These are phyloP conservation scores for Chelidonichthys spinosus DNA, from an alignment of 2,797 vertebrate genomes.

Conservation along the genomic window DNA sequence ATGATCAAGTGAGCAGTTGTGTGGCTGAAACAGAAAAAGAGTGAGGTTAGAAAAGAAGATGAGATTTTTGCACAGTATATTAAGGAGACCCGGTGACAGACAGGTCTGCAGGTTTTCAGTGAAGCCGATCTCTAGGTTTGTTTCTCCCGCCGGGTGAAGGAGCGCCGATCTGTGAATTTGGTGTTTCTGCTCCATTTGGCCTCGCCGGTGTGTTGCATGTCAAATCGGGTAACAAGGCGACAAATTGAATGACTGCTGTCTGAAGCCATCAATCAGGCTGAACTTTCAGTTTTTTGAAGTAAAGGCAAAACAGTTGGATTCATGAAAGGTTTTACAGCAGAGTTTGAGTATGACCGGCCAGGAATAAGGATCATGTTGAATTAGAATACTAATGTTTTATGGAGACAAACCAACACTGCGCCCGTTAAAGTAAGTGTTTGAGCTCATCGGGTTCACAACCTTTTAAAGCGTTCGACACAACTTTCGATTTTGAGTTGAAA, in stretches of 20 bases:
- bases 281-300: background rate
- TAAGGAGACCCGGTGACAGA: background rate
- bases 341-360: background rate
- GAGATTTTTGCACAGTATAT: background rate
- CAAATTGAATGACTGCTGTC: background rate
- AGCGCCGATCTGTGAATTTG: background rate
- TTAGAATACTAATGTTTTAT: background rate
- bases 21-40: conserved; percentile 4
- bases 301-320: background rate
- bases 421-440: background rate
- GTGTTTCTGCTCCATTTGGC: background rate
- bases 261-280: background rate
- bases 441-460: background rate
- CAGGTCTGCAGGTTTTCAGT: background rate
- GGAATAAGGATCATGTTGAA: too few species aligned
- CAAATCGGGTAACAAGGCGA: background rate
- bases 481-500: too few species aligned
- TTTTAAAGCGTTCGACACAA: too few species aligned
- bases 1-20: conserved; percentile 24
- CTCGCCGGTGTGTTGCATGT: background rate
- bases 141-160: background rate
- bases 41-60: conserved; percentile 2
- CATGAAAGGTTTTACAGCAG: background rate
- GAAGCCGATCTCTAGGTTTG: too few species aligned
- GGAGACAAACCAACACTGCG: too few species aligned